phyloP scores from a whole-genome alignment of 2,797 vertebrate genomes.

The Okamejei kenojei region DNA sequence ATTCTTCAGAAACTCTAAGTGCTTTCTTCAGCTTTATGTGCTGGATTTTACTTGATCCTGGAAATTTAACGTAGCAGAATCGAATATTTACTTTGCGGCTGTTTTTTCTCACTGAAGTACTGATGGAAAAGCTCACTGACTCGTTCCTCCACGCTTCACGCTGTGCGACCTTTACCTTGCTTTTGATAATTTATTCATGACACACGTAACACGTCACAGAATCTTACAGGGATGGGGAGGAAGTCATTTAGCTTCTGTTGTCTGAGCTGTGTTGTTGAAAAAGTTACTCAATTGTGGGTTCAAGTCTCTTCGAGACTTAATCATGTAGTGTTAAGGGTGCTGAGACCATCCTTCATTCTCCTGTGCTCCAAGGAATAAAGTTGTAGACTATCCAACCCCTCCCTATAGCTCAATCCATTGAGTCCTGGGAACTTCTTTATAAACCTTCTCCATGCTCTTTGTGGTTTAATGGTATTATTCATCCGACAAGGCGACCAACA shows the following conservation, averaged over 20 bases:
- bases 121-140: background rate
- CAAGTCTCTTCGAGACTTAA: too few relatives aligned
- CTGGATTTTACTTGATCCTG: background rate
- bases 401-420: too few relatives aligned
- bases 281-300: background rate
- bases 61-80: background rate
- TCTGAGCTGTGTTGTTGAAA: background rate
- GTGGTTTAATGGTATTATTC: too few relatives aligned
- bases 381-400: too few relatives aligned
- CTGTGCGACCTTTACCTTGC: background rate
- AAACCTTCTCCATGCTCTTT: too few relatives aligned
- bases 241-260: background rate
- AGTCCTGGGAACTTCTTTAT: too few relatives aligned
- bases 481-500: too few relatives aligned
- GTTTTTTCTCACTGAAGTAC: background rate
- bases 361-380: too few relatives aligned
- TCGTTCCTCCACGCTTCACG: background rate
- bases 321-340: too few relatives aligned
- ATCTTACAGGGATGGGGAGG: background rate
- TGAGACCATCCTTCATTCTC: too few relatives aligned
- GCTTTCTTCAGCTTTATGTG: background rate
- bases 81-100: background rate
- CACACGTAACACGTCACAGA: background rate
- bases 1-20: background rate
- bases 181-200: background rate